A percentile compares a stretch with the other conserved stretches of the same genome.
Conservation (phyloP, 2,113 vertebrate species). For the Leptobrachium leishanense region DNA sequence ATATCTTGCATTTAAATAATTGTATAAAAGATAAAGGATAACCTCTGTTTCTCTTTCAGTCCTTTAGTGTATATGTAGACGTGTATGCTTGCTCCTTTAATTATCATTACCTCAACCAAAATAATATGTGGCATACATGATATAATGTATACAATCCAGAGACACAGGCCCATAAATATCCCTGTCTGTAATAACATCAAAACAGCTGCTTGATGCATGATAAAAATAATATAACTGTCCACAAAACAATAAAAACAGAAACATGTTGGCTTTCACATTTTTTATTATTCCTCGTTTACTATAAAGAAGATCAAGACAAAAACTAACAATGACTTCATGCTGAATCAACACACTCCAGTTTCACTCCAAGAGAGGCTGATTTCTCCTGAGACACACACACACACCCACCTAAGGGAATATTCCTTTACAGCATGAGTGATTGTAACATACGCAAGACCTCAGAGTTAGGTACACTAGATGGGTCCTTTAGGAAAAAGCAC, state of each 20-base stretch:
- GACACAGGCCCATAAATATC: conserved; percentile 21
- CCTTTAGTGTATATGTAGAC: no score
- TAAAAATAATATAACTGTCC: conserved; percentile 16
- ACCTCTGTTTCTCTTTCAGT: no score
- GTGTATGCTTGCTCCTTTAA: no score
- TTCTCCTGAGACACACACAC: conserved; percentile 35
- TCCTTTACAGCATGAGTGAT: conserved; percentile 46
- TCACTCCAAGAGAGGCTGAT: conserved; percentile 43
- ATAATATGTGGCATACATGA: no score
- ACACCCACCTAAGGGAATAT: conserved; percentile 47
- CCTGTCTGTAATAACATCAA: conserved; percentile 22
- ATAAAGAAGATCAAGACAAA: conserved; percentile 22
- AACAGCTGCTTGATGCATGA: conserved; percentile 12
- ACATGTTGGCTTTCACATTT: no score
- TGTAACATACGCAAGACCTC: conserved; percentile 42
- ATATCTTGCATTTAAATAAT: no score
- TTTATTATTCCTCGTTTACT: not conserved
- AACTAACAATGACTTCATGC: conserved; percentile 45
- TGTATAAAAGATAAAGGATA: no score
- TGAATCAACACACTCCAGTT: conserved; percentile 47
- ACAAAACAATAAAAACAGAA: no score
- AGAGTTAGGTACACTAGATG: conserved; percentile 43
- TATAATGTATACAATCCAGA: conserved; percentile 16
- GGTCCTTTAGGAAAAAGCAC: conserved; percentile 40
- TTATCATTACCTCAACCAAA: no score